Conservation (phyloP, 2,113 vertebrate genomes). For the Cervus canadensis region DNA sequence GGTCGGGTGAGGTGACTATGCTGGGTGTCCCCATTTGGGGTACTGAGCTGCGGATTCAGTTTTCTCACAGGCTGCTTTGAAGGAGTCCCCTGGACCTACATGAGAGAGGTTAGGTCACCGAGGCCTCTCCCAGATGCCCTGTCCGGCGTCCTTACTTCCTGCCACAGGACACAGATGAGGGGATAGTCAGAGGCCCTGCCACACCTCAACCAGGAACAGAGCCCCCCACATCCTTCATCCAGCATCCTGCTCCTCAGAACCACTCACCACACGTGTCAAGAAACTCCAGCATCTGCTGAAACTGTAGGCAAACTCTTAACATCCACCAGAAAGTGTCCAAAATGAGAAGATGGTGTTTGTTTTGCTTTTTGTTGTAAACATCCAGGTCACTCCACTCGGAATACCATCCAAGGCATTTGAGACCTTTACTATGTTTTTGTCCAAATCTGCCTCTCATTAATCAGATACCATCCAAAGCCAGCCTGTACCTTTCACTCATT, state of each 20-base stretch:
- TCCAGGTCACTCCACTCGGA: not conserved
- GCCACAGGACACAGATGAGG: not conserved
- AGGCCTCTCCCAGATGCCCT: not conserved
- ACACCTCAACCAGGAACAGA: not conserved
- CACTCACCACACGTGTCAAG: accelerated
- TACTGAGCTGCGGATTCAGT: not conserved
- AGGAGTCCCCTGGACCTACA: not conserved
- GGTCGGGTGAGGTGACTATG: not conserved
- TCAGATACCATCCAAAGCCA: not conserved
- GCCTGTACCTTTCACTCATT: not conserved
- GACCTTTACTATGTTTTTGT: not conserved
- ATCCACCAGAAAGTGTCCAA: not conserved
- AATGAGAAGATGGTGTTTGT: not conserved
- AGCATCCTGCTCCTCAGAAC: not conserved
- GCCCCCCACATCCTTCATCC: not conserved
- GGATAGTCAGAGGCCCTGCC: not conserved
- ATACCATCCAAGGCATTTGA: not conserved
- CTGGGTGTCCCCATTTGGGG: not conserved
- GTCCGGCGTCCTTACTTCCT: not conserved
- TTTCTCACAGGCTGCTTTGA: not conserved
- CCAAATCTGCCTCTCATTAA: not conserved
- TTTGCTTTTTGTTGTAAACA: not conserved
- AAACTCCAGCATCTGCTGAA: not conserved
- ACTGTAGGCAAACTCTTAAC: not conserved
- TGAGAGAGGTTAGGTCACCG: not conserved